Conservation (phyloP, 2,888 invertebrate genomes). For the Falcaria lacertinaria region DNA sequence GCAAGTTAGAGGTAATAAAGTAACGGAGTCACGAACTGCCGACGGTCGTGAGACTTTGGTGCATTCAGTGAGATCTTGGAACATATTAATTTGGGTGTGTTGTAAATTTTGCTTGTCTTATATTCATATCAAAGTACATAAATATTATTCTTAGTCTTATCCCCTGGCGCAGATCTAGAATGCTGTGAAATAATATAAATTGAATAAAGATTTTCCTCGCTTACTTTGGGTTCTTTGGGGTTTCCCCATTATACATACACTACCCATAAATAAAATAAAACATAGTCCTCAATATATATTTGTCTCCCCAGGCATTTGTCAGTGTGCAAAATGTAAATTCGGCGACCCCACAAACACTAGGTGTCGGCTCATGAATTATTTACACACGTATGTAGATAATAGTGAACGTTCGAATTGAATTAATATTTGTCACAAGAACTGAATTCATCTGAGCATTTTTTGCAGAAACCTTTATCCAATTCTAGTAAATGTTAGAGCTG, state of each 20-base stretch:
- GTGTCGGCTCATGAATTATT: not conserved
- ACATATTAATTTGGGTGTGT: slow-evolving; percentile 4
- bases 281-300: not conserved
- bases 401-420: not conserved
- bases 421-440: not conserved
- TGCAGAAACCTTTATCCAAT: too few relatives aligned
- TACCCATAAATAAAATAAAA: too few relatives aligned
- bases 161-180: too few relatives aligned
- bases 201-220: too few relatives aligned
- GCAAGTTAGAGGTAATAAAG: slow-evolving; percentile 1
- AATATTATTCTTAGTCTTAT: too few relatives aligned
- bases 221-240: too few relatives aligned
- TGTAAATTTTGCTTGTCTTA: too few relatives aligned
- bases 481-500: too few relatives aligned
- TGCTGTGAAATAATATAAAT: too few relatives aligned
- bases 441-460: too few relatives aligned
- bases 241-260: too few relatives aligned
- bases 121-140: too few relatives aligned
- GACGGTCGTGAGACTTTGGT: not conserved
- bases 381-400: not conserved
- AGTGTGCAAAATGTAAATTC: not conserved
- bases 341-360: not conserved
- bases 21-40: not conserved
- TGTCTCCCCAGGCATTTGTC: not conserved
- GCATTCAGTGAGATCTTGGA: slow-evolving; percentile 2